Evolutionary conservation across 2,113 vertebrate genomes (phyloP).

Genomic region (Chroicocephalus ridibundus): DNA sequence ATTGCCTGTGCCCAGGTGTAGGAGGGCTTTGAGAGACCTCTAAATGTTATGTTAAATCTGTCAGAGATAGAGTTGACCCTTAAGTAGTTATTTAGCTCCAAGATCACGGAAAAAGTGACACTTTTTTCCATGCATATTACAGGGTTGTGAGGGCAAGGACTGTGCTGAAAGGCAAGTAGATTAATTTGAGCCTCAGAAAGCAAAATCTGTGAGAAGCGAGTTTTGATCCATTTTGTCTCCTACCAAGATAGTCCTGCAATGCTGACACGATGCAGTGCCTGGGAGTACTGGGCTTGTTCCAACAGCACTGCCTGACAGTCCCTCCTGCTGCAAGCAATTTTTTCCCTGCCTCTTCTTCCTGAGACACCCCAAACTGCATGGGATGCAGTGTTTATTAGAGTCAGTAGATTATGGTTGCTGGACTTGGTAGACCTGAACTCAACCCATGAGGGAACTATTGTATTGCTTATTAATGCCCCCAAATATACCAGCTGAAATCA

Average conservation of each 20-base stretch:
- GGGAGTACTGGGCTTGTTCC: not conserved
- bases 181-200: not conserved
- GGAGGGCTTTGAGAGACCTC: not conserved
- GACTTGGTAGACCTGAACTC: not conserved
- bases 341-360: not conserved
- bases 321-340: not conserved
- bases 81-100: not conserved
- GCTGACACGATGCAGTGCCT: not conserved
- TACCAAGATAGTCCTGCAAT: not conserved
- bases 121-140: not conserved
- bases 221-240: not conserved
- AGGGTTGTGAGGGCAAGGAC: not conserved
- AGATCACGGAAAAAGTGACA: not conserved
- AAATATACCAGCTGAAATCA: not conserved
- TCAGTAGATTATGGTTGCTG: not conserved
- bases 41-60: not conserved
- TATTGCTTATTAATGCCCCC: not conserved
- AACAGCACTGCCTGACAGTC: not conserved
- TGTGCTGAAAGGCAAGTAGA: not conserved
- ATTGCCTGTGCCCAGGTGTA: not conserved
- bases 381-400: not conserved
- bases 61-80: not conserved
- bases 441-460: not conserved
- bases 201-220: not conserved
- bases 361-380: not conserved